Base-by-base conservation (phyloP, 2,797 vertebrate genomes). In the Phataginus tricuspis region DNA sequence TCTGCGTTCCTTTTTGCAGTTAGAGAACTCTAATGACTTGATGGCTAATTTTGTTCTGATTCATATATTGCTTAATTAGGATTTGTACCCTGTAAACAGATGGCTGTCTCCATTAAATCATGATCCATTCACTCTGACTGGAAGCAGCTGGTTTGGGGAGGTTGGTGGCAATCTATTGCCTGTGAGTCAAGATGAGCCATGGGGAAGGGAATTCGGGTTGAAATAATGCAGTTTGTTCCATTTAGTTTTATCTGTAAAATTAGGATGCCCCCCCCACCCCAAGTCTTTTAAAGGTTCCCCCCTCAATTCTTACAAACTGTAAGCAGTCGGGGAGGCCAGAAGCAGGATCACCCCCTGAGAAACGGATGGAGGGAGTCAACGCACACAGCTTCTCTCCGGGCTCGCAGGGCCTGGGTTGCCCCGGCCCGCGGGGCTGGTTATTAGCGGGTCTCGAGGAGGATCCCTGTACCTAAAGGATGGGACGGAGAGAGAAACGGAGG, bases 21-120 rank as follows among this genome's bases (percentile, higher is more conserved):
- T 96, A 94, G 13, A 92, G 95, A 97, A 97, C 97, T 97, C 96
- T 98, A 97, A 98, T 95, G 97, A 82, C 92, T 97, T 96, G 95
- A 97, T 95, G 94, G 93, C 88, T 98, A 95, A 97, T 97, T 98
- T 97, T 97, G 96, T 96, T 98, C 98, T 98, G 97, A 98, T 98
- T 97, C 95, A 93, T 97, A 97, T 97, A 98, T 97, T 97, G 94
- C 97, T 98, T 98, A 98, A 98, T 98, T 98, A 98, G 96, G 79
- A 96, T 96, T 98, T 90, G 98, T 97, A 94, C 82, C 95, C 95
- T 90, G 69, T 68, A 97, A 97, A 66, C 98, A 99, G 98, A 98
- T 98, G 97, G 97, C 79, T 97, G 78, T 97, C 96, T 98, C 97
- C 97, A 97, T 98, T 98, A 98, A 98, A 98, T 98, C 97, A 98